A percentile compares a stretch with the other conserved stretches of the same genome.
Evolutionary conservation across 2,113 vertebrate genomes (phyloP).

Genomic region (Apeltes quadracus): DNA sequence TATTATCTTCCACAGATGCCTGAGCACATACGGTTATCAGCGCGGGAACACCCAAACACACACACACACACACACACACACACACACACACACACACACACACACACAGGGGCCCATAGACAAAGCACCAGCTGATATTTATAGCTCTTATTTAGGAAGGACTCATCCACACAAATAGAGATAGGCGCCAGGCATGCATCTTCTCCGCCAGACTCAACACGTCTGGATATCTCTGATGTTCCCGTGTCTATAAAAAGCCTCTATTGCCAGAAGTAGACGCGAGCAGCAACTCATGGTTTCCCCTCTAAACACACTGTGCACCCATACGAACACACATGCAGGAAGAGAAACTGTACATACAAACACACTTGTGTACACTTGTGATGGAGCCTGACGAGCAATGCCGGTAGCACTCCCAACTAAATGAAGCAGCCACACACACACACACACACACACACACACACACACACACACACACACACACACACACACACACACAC

Average conservation of each 20-base stretch:
- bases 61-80: neutral
- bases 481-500: constrained; percentile 16
- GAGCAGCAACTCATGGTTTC: constrained; percentile 46
- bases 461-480: too few species aligned
- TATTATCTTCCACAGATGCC: constrained; percentile 7
- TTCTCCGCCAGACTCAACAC: constrained; percentile 43
- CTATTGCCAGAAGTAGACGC: constrained; percentile 29
- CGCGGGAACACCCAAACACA: neutral
- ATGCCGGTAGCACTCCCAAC: constrained; percentile 24
- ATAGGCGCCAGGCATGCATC: constrained; percentile 26
- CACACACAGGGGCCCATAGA: neutral
- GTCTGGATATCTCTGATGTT: constrained; percentile 22
- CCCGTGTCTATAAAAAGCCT: constrained; percentile 47
- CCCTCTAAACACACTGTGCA: constrained; percentile 29
- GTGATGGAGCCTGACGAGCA: neutral
- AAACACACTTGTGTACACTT: constrained; percentile 10
- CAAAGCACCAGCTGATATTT: constrained; percentile 43
- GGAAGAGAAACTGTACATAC: constrained; percentile 3
- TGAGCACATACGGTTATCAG: constrained; percentile 1
- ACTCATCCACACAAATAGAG: neutral
- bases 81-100: neutral
- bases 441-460: constrained; percentile 7
- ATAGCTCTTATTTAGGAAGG: constrained; percentile 51
- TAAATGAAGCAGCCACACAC: constrained; percentile 45
- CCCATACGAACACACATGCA: neutral